Evolutionary conservation across 2,113 vertebrate species (phyloP), one percentile per base, ranked within the genome.

Genomic region (Barnardius zonarius): DNA sequence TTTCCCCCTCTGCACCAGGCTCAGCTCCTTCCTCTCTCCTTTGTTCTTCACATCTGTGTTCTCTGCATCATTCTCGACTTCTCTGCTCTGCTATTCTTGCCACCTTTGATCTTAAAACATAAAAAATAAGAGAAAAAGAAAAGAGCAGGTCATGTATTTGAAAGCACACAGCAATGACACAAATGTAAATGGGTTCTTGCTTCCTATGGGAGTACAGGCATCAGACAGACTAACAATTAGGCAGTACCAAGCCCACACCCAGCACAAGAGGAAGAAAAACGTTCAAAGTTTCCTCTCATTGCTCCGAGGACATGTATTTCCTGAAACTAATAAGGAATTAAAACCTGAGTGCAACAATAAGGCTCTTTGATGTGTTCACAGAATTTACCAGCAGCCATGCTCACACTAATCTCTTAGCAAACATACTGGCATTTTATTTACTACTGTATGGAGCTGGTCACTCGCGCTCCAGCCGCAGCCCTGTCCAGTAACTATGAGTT

Each of bases 221-320:
- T 85, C 86, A 93, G 88, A 76, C 66, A 96, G 86, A 82, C 86
- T 92, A 96, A 97, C 95, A 97, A 97, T 96, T 78, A 94, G 80
- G 95, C 86, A 91, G 83, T 39, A 97, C 89, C 74, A 93, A 91
- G 93, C n/a, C 95, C 91, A 97, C 96, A 97, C 95, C 96, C 96
- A 96, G 67, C 44, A 59, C 59, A 91, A 95, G 90, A 94, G 95
- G 95, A 97, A 97, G 92, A 96, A 97, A 95, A 96, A 90, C 2
- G 90, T 96, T 90, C 90, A 54, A 96, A 92, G 92, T 94, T 97
- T 97, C 96, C 96, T 96, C 91, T 97, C 88, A 94, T 95, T 96
- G 91, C 95, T 96, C 92, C 87, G 59, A 96, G 96, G 96, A 96
- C 37, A 89, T 88, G 88, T 54, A 84, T 95, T 95, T 94, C 86